Base-by-base conservation (phyloP, 2,113 vertebrate genomes). In the Spheniscus mendiculus region DNA sequence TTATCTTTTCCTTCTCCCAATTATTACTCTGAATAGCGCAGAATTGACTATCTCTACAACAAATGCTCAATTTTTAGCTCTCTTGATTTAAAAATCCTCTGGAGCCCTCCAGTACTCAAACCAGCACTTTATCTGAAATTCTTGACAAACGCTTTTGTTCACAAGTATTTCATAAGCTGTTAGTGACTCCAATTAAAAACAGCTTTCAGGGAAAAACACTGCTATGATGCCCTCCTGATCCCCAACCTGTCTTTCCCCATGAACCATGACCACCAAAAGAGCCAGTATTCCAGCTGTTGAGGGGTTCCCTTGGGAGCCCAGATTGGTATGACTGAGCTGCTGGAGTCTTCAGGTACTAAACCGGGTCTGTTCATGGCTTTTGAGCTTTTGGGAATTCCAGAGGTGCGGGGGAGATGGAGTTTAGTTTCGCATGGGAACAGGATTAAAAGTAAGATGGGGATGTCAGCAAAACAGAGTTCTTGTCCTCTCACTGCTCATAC, bases 391-490 rank as follows among this genome's bases (percentile, higher is more conserved):
- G 27, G 67, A 95, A 87, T 92, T 89, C 67, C 80, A 89, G 53
- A 92, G 45, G 63, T 58, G n/a, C 62, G 61, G 74, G 9, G 40
- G 85, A 87, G 52, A 95, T 9, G 29, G 5, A 87, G 36, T 83
- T 93, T 59, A 88, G 85, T 88, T 93, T 92, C 2, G 0, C 63
- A 66, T 53, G 63, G 87, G 59, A 97, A 91, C 42, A 63, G 80
- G 50, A 94, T 66, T 78, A 89, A 72, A 89, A 86, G 29, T 30
- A 89, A 96, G 50, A 70, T 36, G 66, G 10, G 16, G 27, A 63
- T 74, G 72, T 67, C n/a, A 83, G 72, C 69, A 91, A 70, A 92
- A 71, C 40, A 66, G 42, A 88, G 32, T 25, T 94, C 72, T 92
- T 87, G 69, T 62, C 29, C 38, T 81, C 72, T 82, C 50, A 27